These are phyloP conservation scores for Anolis carolinensis DNA, from an alignment of 2,113 vertebrate species.

Conservation along the genomic window DNA sequence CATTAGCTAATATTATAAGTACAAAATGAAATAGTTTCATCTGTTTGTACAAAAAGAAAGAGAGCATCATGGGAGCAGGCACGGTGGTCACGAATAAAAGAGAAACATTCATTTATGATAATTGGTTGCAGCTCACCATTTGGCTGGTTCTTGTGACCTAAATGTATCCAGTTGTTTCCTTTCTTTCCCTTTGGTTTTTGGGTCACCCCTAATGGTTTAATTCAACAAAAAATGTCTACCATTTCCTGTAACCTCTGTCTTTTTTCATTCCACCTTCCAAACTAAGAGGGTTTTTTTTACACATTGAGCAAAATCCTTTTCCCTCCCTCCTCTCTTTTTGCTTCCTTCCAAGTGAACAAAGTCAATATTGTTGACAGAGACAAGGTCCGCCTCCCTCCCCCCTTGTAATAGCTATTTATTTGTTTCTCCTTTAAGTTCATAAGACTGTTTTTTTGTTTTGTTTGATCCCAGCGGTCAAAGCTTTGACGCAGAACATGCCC, in stretches of 20 bases:
- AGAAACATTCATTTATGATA: constrained; percentile 90
- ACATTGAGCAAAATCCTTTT: constrained; percentile 72
- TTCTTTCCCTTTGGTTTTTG: constrained; percentile 85
- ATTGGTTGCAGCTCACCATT: constrained; percentile 90
- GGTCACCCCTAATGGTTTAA: constrained; percentile 96
- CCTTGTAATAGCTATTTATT: constrained; percentile 79
- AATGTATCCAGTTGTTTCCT: constrained; percentile 90
- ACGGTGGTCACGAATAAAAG: constrained; percentile 88
- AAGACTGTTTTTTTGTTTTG: constrained; percentile 75
- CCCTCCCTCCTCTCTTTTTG: constrained; percentile 28
- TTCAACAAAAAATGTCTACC: constrained; percentile 95
- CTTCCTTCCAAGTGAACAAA: constrained; percentile 85
- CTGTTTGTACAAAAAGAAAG: constrained; percentile 87
- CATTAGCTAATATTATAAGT: constrained; percentile 85
- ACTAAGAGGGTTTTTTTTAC: constrained; percentile 76
- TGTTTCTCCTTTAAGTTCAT: constrained; percentile 80
- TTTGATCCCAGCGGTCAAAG: constrained; percentile 82
- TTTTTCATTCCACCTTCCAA: constrained; percentile 90
- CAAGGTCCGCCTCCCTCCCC: constrained; percentile 74
- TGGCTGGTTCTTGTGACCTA: constrained; percentile 88
- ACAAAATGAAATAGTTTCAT: constrained; percentile 85
- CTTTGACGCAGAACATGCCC: constrained; percentile 86
- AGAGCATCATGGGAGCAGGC: constrained; percentile 88
- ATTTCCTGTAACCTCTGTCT: constrained; percentile 96
- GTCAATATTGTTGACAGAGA: constrained; percentile 85